Conservation (phyloP, 2,113 vertebrate genomes). For the Pygoscelis antarcticus region DNA sequence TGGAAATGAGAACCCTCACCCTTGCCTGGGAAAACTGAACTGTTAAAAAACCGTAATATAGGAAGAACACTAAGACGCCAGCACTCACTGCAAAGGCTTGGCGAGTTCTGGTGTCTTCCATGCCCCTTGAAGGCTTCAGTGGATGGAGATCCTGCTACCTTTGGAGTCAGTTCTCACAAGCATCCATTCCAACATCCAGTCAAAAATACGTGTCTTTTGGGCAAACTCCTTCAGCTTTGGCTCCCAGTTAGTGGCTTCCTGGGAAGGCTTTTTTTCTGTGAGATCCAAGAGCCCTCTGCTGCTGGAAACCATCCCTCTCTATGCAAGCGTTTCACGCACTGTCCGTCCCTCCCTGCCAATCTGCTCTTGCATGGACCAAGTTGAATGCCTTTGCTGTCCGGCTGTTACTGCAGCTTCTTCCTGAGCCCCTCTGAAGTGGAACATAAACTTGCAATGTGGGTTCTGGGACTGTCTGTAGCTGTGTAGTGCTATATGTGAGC, state of each 20-base stretch:
- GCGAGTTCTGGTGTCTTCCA: not conserved
- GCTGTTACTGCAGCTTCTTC: not conserved
- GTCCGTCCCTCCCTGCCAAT: not conserved
- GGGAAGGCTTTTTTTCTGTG: not conserved
- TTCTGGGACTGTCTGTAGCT: not conserved
- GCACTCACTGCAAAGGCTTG: not conserved
- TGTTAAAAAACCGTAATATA: not conserved
- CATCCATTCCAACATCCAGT: not conserved
- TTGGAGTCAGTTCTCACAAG: not conserved
- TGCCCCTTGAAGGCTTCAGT: not conserved
- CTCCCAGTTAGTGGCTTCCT: not conserved
- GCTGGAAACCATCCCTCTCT: not conserved
- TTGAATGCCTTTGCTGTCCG: not conserved
- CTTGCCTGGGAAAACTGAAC: not conserved
- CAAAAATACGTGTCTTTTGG: not conserved
- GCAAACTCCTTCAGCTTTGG: not conserved
- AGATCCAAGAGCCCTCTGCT: not conserved
- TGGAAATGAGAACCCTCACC: not conserved
- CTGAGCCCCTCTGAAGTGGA: not conserved
- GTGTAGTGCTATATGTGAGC: not conserved
- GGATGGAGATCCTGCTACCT: not conserved
- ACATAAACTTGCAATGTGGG: accelerated
- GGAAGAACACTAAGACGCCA: not conserved
- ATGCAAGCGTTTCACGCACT: accelerated
- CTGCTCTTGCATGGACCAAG: not conserved